Percentiles rank a stretch among this genome's conserved stretches.
Conservation (phyloP, 2,113 vertebrate genomes). For the Cebus imitator region DNA sequence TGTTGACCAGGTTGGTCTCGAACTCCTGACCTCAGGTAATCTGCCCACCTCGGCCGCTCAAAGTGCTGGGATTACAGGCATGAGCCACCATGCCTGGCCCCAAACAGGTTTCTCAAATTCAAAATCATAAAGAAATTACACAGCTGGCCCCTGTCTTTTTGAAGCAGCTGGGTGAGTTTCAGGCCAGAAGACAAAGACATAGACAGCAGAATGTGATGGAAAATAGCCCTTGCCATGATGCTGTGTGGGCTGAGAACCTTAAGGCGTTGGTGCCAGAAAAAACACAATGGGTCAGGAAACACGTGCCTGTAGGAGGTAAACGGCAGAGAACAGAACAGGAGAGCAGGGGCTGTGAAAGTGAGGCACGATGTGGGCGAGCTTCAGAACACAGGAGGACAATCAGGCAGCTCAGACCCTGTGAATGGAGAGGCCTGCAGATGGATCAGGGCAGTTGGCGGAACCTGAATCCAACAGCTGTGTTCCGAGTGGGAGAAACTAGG, state of each 20-base stretch:
- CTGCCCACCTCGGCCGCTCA: no score
- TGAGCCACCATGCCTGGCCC: fast-evolving
- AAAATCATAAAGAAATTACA: background rate
- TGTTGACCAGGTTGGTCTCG: no score
- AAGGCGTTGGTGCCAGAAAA: background rate
- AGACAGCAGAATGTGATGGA: background rate
- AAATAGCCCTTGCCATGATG: background rate
- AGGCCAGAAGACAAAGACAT: background rate
- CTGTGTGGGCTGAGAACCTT: background rate
- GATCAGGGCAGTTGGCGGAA: background rate
- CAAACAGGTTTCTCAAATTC: background rate
- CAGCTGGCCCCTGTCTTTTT: background rate
- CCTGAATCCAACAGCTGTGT: background rate
- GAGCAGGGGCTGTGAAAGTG: background rate
- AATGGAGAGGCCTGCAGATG: background rate
- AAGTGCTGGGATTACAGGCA: no score
- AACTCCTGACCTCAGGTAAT: no score
- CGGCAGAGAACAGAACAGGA: background rate
- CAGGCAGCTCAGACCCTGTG: background rate
- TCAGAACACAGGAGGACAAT: background rate
- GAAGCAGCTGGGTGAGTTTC: background rate
- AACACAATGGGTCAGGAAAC: background rate
- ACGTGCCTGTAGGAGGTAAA: background rate
- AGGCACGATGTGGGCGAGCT: background rate
- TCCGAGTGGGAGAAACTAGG: background rate